These are phyloP conservation scores for Macrophya annulata DNA, from an alignment of 2,888 invertebrate genomes.

Conservation along the genomic window DNA sequence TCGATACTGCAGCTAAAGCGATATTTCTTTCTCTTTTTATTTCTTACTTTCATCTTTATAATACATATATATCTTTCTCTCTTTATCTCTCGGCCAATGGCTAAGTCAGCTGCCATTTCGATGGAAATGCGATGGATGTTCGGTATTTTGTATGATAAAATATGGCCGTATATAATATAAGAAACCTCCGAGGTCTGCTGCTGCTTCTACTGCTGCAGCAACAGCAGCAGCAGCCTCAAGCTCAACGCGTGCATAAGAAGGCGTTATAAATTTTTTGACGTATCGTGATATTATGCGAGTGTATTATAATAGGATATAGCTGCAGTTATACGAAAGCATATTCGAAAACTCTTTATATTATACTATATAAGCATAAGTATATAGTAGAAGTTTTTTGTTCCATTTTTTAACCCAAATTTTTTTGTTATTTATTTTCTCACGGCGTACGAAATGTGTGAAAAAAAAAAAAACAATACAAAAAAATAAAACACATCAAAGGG, in stretches of 20 bases:
- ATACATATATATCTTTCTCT: background rate
- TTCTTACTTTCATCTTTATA: too few species aligned
- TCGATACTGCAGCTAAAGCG: background rate
- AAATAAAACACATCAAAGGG: background rate
- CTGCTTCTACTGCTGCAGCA: too few species aligned
- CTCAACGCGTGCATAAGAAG: conserved; percentile 52
- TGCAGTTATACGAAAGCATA: background rate
- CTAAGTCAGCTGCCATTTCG: conserved; percentile 76
- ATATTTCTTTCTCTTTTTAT: background rate
- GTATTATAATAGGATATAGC: background rate
- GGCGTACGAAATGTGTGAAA: too few species aligned
- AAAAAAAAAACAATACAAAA: background rate
- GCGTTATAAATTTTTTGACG: conserved; percentile 55
- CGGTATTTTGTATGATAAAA: conserved; percentile 77
- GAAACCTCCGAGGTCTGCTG: conserved; percentile 62
- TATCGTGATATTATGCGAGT: conserved; percentile 49
- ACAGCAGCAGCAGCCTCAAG: too few species aligned
- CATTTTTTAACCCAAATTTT: too few species aligned
- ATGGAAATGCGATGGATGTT: conserved; percentile 77
- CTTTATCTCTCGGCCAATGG: conserved; percentile 66
- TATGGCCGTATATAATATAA: conserved; percentile 67
- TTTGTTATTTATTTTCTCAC: too few species aligned
- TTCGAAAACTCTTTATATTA: background rate
- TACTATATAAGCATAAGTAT: too few species aligned
- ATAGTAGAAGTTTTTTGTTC: too few species aligned